These are phyloP conservation scores for cattle (Bos taurus) DNA, from an alignment of 2,113 vertebrate genomes.

Conservation along the genomic window ARS-UCD2.0 NC_037357.1:45753501-45754000, in stretches of 20 bases:
- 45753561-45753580: neutral
- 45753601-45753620: neutral
- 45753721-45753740: neutral
- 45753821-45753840: neutral
- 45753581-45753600: neutral
- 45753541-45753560: neutral
- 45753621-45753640: neutral
- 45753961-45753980: neutral
- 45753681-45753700: neutral
- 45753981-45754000: conserved; percentile 10
- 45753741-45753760: neutral
- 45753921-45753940: neutral
- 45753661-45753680: neutral
- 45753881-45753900: neutral
- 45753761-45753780: neutral
- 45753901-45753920: neutral
- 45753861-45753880: neutral
- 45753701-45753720: neutral
- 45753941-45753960: neutral
- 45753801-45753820: neutral
- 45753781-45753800: neutral
- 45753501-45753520: neutral
- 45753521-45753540: neutral
- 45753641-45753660: neutral
- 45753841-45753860: neutral